Evolutionary conservation across 1,140 invertebrate genomes (phyloP), one percentile per base, ranked within the genome.

Genomic region (Bombus fervidus): DNA sequence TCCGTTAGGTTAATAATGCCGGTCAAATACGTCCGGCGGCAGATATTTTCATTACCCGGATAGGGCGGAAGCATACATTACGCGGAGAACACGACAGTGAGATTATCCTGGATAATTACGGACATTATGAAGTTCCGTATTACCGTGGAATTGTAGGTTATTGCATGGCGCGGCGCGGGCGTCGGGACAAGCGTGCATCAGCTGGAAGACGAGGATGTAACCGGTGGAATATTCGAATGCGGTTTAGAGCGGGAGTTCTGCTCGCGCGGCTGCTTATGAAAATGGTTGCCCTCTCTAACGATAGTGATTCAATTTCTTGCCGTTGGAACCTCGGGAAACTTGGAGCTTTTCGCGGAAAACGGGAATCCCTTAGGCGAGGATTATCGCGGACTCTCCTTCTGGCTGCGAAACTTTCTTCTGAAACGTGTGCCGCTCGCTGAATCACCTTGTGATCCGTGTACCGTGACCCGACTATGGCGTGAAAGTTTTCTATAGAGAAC

Each of bases 51-150:
- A 84, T 84, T 71, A 71, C 75, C n/a, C 15, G 75, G 47, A 79
- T 83, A 59, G 34, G 71, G 39, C 66, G n/a, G 62, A 75, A 47
- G 59, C 73, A 39, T 39, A 31, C 41, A 25, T 77, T 77, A 68
- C 59, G 43, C 34, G 57, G 31, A n/a, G 81, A 41, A 43, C 66
- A 34, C 31, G 75, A 71, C 75, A 77, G 74, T 37, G 74, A 66
- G 47, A 71, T 84, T 71, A 84, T 79, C 66, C 66, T 3, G 31
- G 75, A 79, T 84, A 84, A 79, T 79, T 84, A 43, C 31, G 39
- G 37, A 84, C 47, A 59, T 79, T 71, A 84, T 39, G 82, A 79
- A 84, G 77, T 84, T 59, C 62, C 64, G 82, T 84, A 83, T 83
- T 47, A 74, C 72, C 59, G 41, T 31, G 57, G 64, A 78, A 79